Evolutionary conservation across 1,140 invertebrate genomes (phyloP).

Genomic region (Mercenaria mercenaria): DNA sequence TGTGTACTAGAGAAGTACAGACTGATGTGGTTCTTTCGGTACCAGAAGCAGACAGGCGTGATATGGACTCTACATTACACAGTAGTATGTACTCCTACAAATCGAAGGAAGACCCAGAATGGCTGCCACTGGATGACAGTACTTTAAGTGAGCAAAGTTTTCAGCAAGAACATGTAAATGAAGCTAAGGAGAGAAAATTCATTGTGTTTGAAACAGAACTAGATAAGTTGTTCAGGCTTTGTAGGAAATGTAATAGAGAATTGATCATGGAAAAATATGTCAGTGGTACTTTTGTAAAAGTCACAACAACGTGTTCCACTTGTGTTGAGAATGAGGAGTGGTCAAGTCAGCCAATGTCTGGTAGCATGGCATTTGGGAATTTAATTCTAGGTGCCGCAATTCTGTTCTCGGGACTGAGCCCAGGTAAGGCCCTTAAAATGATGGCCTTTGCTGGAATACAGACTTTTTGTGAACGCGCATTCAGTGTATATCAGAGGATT

Average conservation of each 20-base stretch:
- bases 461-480: neutral
- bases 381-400: neutral
- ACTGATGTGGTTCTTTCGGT: too few relatives aligned
- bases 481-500: neutral
- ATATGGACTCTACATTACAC: too few relatives aligned
- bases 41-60: too few relatives aligned
- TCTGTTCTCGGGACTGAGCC: neutral
- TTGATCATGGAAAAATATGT: neutral
- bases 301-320: neutral
- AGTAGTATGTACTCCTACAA: too few relatives aligned
- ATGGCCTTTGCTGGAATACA: neutral
- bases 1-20: too few relatives aligned
- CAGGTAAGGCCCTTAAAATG: neutral
- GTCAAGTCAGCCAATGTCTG: neutral
- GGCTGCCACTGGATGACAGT: too few relatives aligned
- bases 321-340: neutral
- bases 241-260: neutral
- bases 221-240: neutral
- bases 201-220: neutral
- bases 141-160: too few relatives aligned
- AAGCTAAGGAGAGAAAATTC: slow-evolving; percentile 25
- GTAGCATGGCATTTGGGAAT: neutral
- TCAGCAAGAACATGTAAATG: too few relatives aligned
- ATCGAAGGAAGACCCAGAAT: too few relatives aligned
- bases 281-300: neutral